phyloP scores from a whole-genome alignment of 2,888 invertebrate genomes.

The Caenorhabditis sp. region DNA sequence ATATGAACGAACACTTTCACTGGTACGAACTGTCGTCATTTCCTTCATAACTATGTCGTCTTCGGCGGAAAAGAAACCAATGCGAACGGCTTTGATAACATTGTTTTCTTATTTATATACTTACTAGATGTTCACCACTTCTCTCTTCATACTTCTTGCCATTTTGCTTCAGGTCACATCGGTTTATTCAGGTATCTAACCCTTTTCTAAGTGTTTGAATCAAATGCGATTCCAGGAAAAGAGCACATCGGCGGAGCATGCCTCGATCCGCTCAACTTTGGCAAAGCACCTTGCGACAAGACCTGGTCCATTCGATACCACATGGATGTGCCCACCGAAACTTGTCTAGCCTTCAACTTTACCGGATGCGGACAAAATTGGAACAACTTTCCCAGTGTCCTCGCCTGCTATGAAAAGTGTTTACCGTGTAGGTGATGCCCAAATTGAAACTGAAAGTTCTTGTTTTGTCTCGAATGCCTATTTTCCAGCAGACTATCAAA shows the following conservation, averaged over 20 bases:
- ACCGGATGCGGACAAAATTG: constrained; percentile 58
- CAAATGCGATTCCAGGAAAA: constrained; percentile 14
- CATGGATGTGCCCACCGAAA: constrained; percentile 58
- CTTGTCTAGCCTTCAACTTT: constrained; percentile 59
- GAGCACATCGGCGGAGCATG: constrained; percentile 45
- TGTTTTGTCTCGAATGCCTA: background rate
- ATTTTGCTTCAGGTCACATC: no score
- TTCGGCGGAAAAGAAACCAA: no score
- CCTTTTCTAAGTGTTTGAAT: no score
- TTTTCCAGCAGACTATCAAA: constrained; percentile 41
- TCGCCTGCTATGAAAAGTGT: constrained; percentile 50
- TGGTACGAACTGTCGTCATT: no score
- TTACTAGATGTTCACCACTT: no score
- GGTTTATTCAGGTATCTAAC: background rate
- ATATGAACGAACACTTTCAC: no score
- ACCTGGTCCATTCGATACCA: constrained; percentile 43
- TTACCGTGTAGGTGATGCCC: constrained; percentile 40
- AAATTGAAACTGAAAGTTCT: no score
- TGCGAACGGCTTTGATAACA: no score
- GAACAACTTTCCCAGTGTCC: constrained; percentile 49
- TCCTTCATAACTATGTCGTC: no score
- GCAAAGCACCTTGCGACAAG: constrained; percentile 21
- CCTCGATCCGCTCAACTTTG: constrained; percentile 25
- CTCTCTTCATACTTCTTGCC: no score
- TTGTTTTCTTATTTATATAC: no score